A percentile compares a stretch with the other conserved stretches of the same genome.
Conservation (phyloP, 1,140 invertebrate species). For the Papilio dardanus region DNA sequence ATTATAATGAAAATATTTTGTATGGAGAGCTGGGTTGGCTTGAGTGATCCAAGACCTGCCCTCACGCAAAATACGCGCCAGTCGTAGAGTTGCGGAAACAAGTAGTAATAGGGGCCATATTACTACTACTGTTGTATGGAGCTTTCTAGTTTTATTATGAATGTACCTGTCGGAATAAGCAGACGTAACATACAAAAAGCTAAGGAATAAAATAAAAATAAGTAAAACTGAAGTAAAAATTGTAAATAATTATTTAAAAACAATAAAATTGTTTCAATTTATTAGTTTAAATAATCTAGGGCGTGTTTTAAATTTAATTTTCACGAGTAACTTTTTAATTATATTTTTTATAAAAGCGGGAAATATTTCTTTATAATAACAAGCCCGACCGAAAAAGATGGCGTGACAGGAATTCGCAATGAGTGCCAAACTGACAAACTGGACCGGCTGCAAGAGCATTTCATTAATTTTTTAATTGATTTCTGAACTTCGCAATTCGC, state of each 20-base stretch:
- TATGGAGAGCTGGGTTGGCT: no score
- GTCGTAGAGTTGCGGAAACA: no score
- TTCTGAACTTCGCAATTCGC: conserved; percentile 40
- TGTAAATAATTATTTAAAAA: no score
- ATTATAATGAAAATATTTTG: background rate
- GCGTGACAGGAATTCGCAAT: conserved; percentile 48
- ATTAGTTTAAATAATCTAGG: background rate
- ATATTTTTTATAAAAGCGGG: background rate
- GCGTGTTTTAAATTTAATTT: background rate
- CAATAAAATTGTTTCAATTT: background rate
- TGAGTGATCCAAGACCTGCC: no score
- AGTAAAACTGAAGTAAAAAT: no score
- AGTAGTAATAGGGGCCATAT: no score
- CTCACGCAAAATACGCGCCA: no score
- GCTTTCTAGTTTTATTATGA: no score
- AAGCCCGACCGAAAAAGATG: background rate
- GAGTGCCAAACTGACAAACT: conserved; percentile 42
- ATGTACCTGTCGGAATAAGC: no score
- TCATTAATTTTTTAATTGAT: conserved; percentile 61
- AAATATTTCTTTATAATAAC: background rate
- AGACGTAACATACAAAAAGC: no score
- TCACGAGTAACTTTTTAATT: background rate
- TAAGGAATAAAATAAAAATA: no score
- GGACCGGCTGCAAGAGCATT: conserved; percentile 41
- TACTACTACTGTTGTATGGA: no score